Evolutionary conservation across 2,888 invertebrate genomes (phyloP), one percentile per base, ranked within the genome.

Genomic region (Campopleginae sp.): DNA sequence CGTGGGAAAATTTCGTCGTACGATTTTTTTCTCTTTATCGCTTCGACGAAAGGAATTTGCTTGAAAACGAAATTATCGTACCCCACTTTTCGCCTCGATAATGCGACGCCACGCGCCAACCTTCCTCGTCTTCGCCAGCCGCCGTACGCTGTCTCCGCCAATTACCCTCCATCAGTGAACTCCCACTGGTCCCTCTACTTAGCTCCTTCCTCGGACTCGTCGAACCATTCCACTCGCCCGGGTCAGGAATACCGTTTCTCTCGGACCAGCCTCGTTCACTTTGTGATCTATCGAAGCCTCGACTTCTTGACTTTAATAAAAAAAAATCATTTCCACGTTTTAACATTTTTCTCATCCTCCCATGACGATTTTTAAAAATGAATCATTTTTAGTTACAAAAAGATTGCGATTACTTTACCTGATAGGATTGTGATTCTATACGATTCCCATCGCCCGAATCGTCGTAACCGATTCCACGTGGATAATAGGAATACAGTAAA

Each of bases 141-240:
- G 91, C 94, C 86, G 91, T 94, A 88, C 94, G 94, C 91, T 93
- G 94, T 89, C 95, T 93, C 87, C 95, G 91, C 95, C 95, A 95
- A 89, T 94, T 93, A 72, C 92, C 92, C 83, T 93, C 94, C 91
- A 93, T 93, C 31, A 93, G 89, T 61, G 94, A 94, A 86, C 94
- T 89, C 38, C 94, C 93, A 80, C 93, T 92, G 65, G 93, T 89
- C 19, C 94, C 92, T 61, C 94, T 93, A 86, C 92, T 93, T 79
- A 94, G 94, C 85, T 95, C 95, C 90, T 95, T 95, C 75, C 95
- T 94, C 31, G 95, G 95, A 91, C 95, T 95, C 42, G 93, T 93
- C 10, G 94, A 94, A 7, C 94, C 94, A 79, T 94, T 94, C 95
- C 95, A 95, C 85, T 95, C 95, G 14, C 92, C 93, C 17, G 95